Percentiles rank a stretch among this genome's conserved stretches.
Conservation (phyloP, 1,140 invertebrate species). For the Heliconius hewitsoni region DNA sequence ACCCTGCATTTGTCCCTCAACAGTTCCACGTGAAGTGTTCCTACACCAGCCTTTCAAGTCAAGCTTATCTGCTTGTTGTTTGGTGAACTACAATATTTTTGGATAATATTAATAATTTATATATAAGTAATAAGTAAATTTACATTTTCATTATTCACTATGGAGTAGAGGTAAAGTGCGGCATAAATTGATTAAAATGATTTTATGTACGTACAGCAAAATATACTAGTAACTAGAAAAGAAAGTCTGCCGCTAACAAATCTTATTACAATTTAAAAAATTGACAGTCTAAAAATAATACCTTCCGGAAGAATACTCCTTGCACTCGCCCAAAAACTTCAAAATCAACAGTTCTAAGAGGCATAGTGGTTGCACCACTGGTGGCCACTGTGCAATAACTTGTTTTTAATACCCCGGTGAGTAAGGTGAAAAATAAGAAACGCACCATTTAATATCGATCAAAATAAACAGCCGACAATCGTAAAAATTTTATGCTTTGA, state of each 20-base stretch:
- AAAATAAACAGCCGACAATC: constrained; percentile 19
- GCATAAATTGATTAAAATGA: too few relatives aligned
- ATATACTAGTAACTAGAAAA: too few relatives aligned
- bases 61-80: constrained; percentile 84
- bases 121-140: too few relatives aligned
- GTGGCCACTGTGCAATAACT: constrained; percentile 32
- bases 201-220: too few relatives aligned
- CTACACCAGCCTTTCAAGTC: constrained; percentile 88
- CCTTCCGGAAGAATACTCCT: constrained; percentile 85
- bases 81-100: constrained; percentile 79
- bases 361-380: constrained; percentile 41
- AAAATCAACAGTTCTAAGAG: constrained; percentile 80
- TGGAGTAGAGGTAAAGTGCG: too few relatives aligned
- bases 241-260: too few relatives aligned
- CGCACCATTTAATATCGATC: constrained; percentile 55
- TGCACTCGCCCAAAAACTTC: constrained; percentile 85
- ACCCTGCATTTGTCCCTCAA: constrained; percentile 87
- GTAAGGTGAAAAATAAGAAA: constrained; percentile 55
- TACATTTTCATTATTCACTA: too few relatives aligned
- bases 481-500: not conserved
- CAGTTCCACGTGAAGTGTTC: constrained; percentile 88
- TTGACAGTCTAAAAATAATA: constrained; percentile 17
- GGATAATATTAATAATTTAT: not conserved
- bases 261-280: too few relatives aligned
- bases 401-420: constrained; percentile 49